These are phyloP conservation scores for Coecobrya sp. DNA, from an alignment of 2,888 invertebrate genomes.

Conservation along the genomic window DNA sequence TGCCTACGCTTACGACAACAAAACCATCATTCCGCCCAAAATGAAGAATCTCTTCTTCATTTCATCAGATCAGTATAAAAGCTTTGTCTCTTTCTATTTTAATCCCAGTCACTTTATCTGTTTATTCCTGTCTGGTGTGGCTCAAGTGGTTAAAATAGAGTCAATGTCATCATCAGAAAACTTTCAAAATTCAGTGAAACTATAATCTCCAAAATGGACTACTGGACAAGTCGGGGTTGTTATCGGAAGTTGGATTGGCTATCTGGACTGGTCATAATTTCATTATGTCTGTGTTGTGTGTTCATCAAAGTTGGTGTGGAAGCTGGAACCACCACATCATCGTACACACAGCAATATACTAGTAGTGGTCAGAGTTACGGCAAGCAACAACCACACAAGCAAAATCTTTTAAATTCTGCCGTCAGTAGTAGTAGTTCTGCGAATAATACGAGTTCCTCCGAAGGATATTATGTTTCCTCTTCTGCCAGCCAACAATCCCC, in stretches of 20 bases:
- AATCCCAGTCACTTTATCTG: conserved; percentile 61
- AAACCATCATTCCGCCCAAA: conserved; percentile 37
- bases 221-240: conserved; percentile 27
- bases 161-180: background rate
- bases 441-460: background rate
- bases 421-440: conserved; percentile 37
- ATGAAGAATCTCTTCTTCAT: conserved; percentile 3
- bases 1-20: conserved; percentile 55
- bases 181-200: background rate
- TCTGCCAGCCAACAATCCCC: background rate
- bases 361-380: conserved; percentile 10
- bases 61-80: conserved; percentile 65
- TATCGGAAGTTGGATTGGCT: background rate
- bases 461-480: conserved; percentile 40
- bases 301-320: background rate
- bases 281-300: background rate
- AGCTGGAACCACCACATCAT: conserved; percentile 24
- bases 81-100: conserved; percentile 60
- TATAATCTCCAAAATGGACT: conserved; percentile 6
- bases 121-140: conserved; percentile 43
- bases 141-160: conserved; percentile 24
- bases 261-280: background rate
- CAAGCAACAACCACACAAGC: conserved; percentile 21
- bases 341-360: conserved; percentile 24
- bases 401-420: conserved; percentile 30